Evolutionary conservation across 2,888 invertebrate species (phyloP), one percentile per base, ranked within the genome.

Genomic region (Cactoblastis cactorum): DNA sequence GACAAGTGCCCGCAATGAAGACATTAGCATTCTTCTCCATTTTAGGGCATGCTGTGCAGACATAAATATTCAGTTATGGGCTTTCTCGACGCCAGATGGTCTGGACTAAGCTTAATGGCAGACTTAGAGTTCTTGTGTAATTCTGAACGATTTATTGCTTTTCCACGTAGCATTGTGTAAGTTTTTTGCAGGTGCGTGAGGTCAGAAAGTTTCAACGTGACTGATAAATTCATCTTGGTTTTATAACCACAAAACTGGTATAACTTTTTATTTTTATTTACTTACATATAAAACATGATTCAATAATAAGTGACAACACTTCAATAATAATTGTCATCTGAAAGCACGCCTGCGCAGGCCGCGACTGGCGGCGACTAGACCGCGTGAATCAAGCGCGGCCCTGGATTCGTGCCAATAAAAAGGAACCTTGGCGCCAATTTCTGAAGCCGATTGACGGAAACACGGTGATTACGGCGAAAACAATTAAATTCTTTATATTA

Each of bases 1-100:
- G 22, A 9, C 35, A 34, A 46, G 46, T 61, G 56, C 61, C 63
- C 54, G 64, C 75, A 72, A 81, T 80, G 77, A 77, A 79, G 78
- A 75, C 77, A 80, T 81, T 77, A 79, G 75, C 72, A 80, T 76
- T 72, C 75, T 73, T 73, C 58, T 57, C 74, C 74, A 64, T 74
- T 72, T 69, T 65, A 60, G 67, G 66, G 57, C 55, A 57, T 56
- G 59, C 60, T 51, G 38, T 51, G 50, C 48, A 48, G 46, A 51
- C 52, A 53, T 54, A 55, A 57, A 54, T 58, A 56, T 64, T 61
- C 58, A 57, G 59, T 61, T 57, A 52, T 63, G 62, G 65, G 64
- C 68, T 72, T 69, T 70, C 69, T 58, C 63, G 71, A 56, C 63
- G 67, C 69, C 74, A 75, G 70, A 72, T 74, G 72, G 71, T 70